Base-by-base conservation (phyloP, 2,888 invertebrate genomes). In the Epistrophella euchroma region DNA sequence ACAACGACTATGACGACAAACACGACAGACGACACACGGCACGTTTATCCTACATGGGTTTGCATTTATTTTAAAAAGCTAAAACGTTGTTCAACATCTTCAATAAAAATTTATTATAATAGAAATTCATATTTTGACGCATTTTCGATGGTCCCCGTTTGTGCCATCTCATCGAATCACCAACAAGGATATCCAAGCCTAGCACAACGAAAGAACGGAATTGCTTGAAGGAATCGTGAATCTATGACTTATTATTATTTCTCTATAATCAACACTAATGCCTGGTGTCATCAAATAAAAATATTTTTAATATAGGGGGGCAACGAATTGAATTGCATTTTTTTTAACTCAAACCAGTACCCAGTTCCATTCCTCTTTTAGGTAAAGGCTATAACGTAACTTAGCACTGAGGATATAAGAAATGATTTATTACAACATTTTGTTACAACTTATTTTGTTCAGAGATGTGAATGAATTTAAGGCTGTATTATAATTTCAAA, bases 41-140 rank as follows among this genome's bases (percentile, higher is more conserved):
- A 84, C 79, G 79, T 79, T 79, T 79, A 75, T 64, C 71, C 84
- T 73, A 43, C 83, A 75, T 84, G 73, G 62, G 13, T 62, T 83
- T 78, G 78, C 78, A 78, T 83, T 78, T 74, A 55, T 74, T 83
- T 74, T 43, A 73, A 66, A 64, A 66, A 45, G 28, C 47, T 66
- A 19, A 77, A 83, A 77, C 47, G 4, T 55, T 25, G 13, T 32
- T 22, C 45, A 17, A 35, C 25, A 45, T 62, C 56, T 47, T 68
- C 40, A 78, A 74, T 74, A 15, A 19, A 19, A 66, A 45, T 55
- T 45, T 62, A 55, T 66, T 22, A 66, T 68, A 47, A 73, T 60
- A 62, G 56, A 55, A 76, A 68, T 72, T 73, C 55, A 58, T 56
- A 64, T 47, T 22, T 40, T 37, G 76, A 72, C 77, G 60, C 62